phyloP scores from a whole-genome alignment of 2,888 invertebrate species.

The Drosophila seclusa region DNA sequence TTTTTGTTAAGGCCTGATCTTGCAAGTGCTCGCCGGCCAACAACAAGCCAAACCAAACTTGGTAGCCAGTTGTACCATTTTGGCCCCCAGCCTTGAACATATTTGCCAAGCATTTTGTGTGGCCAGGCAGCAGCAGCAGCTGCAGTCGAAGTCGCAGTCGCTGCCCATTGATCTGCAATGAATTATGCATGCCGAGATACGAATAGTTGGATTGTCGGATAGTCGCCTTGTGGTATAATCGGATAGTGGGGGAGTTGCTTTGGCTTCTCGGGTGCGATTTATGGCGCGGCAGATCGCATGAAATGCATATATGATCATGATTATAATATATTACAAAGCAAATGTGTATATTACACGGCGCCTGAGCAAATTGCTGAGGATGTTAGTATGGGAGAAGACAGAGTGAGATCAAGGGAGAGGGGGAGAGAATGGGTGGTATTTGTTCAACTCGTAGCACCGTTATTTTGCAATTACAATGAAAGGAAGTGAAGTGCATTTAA shows the following conservation, averaged over 20 bases:
- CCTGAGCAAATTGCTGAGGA: conserved; percentile 56
- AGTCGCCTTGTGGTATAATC: conserved; percentile 29
- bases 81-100: conserved; percentile 68
- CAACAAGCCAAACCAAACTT: conserved; percentile 44
- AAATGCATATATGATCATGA: conserved; percentile 77
- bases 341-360: conserved; percentile 77
- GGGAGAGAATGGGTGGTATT: conserved; percentile 10
- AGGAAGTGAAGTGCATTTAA: conserved; percentile 78
- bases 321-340: conserved; percentile 75
- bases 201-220: conserved; percentile 44
- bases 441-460: conserved; percentile 60
- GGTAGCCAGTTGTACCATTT: conserved; percentile 64
- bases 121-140: conserved; percentile 42
- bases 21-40: conserved; percentile 37
- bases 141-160: conserved; percentile 16
- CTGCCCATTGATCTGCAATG: conserved; percentile 73
- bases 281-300: conserved; percentile 78
- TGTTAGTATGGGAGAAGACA: conserved; percentile 3
- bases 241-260: conserved; percentile 54
- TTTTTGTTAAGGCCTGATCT: conserved; percentile 58
- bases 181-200: conserved; percentile 76
- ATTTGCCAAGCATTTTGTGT: conserved; percentile 77
- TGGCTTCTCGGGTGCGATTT: conserved; percentile 73
- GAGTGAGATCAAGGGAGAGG: not conserved
- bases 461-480: conserved; percentile 78